Percentiles rank a stretch among this genome's conserved stretches.
phyloP scores from a whole-genome alignment of 2,113 vertebrate genomes.

The Saimiri boliviensis region DNA sequence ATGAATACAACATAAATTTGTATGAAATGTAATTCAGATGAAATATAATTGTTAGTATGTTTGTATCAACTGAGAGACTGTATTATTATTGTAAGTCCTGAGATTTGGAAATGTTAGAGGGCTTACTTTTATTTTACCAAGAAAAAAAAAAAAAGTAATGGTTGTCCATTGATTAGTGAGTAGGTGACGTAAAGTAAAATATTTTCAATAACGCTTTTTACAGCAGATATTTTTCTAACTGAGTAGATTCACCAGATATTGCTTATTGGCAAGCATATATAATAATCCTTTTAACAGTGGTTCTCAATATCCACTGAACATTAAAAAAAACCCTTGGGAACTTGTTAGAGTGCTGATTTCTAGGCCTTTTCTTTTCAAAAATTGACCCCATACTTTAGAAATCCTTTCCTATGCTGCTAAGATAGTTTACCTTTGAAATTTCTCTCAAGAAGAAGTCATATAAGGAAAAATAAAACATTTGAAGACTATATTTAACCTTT shows the following conservation, averaged over 20 bases:
- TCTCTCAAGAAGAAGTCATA: not conserved
- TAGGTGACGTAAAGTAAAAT: not conserved
- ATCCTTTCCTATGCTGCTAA: not conserved
- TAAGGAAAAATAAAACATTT: not conserved
- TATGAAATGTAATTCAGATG: not conserved
- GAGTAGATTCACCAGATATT: not conserved
- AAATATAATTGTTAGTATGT: not conserved
- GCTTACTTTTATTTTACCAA: not conserved
- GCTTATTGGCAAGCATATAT: not conserved
- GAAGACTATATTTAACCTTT: not conserved
- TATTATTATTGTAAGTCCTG: not conserved
- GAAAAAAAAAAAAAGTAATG: not conserved
- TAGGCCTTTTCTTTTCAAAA: not conserved
- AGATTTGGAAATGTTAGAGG: not conserved
- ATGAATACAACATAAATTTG: no score
- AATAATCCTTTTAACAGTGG: not conserved
- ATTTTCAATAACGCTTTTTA: not conserved
- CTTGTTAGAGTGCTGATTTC: not conserved
- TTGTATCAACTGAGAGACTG: not conserved
- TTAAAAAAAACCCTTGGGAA: not conserved
- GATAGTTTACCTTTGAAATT: not conserved
- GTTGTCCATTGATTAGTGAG: not conserved
- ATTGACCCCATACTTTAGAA: not conserved
- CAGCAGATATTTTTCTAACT: not conserved
- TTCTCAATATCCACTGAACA: not conserved